Percentiles rank a stretch among this genome's conserved stretches.
phyloP scores from a whole-genome alignment of 2,113 vertebrate genomes.

The Tursiops truncatus region DNA sequence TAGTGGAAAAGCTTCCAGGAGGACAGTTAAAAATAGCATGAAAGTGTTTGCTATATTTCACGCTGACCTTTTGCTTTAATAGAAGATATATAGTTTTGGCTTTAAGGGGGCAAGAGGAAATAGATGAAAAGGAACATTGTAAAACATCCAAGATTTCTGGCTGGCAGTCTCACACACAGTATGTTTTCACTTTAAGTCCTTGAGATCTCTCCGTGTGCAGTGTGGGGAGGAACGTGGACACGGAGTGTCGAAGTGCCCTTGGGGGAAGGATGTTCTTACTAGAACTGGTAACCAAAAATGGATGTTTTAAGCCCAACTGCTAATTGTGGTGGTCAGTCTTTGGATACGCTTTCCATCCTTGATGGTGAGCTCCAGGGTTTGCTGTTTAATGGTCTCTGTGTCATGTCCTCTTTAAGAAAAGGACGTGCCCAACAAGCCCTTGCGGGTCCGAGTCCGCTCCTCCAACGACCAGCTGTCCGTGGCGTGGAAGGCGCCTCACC shows the following conservation, averaged over 20 bases:
- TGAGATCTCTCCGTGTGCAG: constrained; percentile 22
- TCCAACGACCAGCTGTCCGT: constrained; percentile 78
- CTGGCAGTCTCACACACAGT: not conserved
- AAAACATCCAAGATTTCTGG: constrained; percentile 54
- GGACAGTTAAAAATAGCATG: not conserved
- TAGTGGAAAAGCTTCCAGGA: not conserved
- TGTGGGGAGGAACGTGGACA: not conserved
- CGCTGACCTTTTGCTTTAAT: not conserved
- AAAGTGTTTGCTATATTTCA: constrained; percentile 3
- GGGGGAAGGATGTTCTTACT: constrained; percentile 34
- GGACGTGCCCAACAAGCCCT: constrained; percentile 84
- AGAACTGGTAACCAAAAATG: not conserved
- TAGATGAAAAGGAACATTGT: constrained; percentile 41
- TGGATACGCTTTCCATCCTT: not conserved
- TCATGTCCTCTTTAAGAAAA: constrained; percentile 84
- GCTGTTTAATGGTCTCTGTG: constrained; percentile 55
- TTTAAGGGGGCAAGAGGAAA: not conserved
- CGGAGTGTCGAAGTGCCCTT: rapidly evolving
- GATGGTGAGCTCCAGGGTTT: not conserved
- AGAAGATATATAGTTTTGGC: not conserved
- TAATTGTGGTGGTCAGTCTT: not conserved
- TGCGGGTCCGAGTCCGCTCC: constrained; percentile 81
- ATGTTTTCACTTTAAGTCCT: constrained; percentile 54
- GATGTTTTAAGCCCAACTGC: not conserved
- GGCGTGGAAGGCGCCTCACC: constrained; percentile 88